Conservation (phyloP, 2,888 invertebrate species). For the Cantharis rustica region DNA sequence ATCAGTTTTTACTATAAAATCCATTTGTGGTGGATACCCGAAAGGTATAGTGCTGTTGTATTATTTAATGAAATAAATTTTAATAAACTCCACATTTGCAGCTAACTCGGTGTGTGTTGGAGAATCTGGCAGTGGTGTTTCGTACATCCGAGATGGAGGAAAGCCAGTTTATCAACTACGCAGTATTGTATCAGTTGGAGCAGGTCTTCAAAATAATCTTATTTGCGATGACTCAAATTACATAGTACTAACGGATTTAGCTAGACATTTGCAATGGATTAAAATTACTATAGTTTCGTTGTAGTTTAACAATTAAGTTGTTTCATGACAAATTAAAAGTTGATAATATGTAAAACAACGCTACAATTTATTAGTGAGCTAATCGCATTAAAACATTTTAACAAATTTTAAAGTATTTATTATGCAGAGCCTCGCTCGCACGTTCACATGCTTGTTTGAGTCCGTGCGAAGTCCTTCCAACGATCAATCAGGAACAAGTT, state of each 20-base stretch:
- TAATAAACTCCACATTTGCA: constrained; percentile 37
- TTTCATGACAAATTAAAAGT: not conserved
- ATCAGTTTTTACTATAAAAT: constrained; percentile 60
- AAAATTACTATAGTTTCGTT: constrained; percentile 7
- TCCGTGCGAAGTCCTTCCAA: not conserved
- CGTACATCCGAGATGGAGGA: constrained; percentile 44
- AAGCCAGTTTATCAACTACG: constrained; percentile 48
- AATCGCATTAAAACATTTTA: not conserved
- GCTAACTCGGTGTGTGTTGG: constrained; percentile 64
- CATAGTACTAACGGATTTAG: constrained; percentile 66
- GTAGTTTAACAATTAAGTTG: not conserved
- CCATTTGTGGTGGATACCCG: constrained; percentile 52
- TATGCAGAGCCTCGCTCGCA: not conserved
- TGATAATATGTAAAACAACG: not conserved
- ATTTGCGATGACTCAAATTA: constrained; percentile 65
- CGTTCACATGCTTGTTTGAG: not conserved
- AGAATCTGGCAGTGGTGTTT: constrained; percentile 55
- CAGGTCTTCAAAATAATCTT: constrained; percentile 59
- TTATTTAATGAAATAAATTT: not conserved
- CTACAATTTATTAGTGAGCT: not conserved
- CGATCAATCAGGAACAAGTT: not conserved
- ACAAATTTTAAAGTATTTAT: not conserved
- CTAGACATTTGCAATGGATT: constrained; percentile 62
- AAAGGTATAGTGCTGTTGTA: constrained; percentile 38
- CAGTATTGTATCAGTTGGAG: constrained; percentile 64